Conservation (phyloP, 37 sponge, comb jelly and placozoan species). For the Cladorhizidae sp. region DNA sequence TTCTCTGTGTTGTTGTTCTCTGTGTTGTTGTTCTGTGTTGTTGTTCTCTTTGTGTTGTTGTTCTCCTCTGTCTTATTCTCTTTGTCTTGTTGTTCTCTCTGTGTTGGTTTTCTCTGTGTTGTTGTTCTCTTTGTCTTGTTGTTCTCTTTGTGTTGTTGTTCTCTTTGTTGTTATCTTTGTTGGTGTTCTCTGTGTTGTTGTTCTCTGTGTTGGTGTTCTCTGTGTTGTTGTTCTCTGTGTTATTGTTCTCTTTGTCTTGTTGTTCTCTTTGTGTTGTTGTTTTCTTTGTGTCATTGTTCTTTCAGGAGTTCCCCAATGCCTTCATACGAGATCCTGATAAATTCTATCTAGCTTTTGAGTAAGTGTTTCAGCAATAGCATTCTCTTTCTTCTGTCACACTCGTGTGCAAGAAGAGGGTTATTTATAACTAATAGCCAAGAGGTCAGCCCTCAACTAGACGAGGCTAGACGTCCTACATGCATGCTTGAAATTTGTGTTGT, state of each 20-base stretch:
- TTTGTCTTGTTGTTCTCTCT: not conserved
- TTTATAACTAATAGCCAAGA: too few relatives aligned
- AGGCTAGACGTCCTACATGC: too few relatives aligned
- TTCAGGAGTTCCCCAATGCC: slow-evolving; percentile 88
- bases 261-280: not conserved
- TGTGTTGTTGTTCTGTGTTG: not conserved
- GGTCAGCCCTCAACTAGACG: too few relatives aligned
- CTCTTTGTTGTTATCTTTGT: too few relatives aligned
- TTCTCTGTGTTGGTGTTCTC: not conserved
- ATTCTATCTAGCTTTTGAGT: slow-evolving; percentile 69
- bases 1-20: not conserved
- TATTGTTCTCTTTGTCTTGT: not conserved
- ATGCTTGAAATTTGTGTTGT: too few relatives aligned
- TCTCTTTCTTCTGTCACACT: too few relatives aligned
- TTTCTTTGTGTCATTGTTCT: not conserved
- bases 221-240: not conserved
- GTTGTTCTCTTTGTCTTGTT: too few relatives aligned
- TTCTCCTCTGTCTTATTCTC: not conserved
- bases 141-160: too few relatives aligned
- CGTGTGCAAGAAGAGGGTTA: too few relatives aligned
- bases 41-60: not conserved
- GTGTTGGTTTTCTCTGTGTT: not conserved
- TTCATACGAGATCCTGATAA: slow-evolving; percentile 66
- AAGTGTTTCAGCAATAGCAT: too few relatives aligned
- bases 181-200: too few relatives aligned